Conservation (phyloP, 2,113 vertebrate species). For the Panthera leo region DNA sequence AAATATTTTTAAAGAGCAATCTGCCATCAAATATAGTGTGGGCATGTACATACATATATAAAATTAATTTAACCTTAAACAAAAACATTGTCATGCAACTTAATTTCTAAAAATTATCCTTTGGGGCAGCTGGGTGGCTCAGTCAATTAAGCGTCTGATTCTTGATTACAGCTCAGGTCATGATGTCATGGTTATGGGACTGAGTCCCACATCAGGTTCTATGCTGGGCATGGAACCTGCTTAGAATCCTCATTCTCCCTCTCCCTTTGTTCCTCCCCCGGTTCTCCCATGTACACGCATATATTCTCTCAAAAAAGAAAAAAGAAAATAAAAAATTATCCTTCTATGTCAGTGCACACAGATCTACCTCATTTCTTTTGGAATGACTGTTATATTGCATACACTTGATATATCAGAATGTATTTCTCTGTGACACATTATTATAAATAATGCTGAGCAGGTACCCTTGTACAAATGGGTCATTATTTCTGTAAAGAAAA, state of each 20-base stretch:
- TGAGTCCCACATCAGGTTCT: too few species aligned
- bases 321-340: background rate
- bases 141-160: too few species aligned
- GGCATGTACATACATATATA: background rate
- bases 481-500: background rate
- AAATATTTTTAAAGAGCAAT: background rate
- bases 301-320: too few species aligned
- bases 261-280: too few species aligned
- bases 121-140: background rate
- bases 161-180: too few species aligned
- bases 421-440: background rate
- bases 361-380: background rate
- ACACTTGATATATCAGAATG: background rate
- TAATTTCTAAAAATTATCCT: slow-evolving; percentile 24
- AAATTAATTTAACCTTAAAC: background rate
- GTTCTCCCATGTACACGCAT: too few species aligned
- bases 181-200: too few species aligned
- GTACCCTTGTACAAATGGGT: background rate
- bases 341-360: background rate
- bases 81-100: background rate
- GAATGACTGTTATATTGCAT: background rate
- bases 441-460: background rate
- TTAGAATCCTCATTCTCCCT: too few species aligned
- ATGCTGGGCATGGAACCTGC: too few species aligned
- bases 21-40: background rate